phyloP scores from a whole-genome alignment of 2,888 invertebrate species.

The Lathronympha strigana region DNA sequence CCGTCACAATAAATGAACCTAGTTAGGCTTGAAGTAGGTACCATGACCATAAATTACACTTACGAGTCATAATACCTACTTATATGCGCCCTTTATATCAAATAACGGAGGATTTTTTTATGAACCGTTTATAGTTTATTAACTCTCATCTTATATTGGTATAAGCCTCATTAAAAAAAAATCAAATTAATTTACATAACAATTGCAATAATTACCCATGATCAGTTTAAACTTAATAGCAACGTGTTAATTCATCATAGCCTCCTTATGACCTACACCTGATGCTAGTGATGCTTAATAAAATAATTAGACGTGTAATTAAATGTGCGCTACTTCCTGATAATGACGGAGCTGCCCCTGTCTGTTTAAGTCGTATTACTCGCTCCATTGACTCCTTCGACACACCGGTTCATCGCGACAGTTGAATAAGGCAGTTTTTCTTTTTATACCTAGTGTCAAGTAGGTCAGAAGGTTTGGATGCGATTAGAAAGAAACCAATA shows the following conservation, averaged over 20 bases:
- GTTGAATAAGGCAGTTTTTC: constrained; percentile 43
- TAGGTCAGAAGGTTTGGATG: constrained; percentile 7
- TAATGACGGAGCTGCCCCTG: constrained; percentile 49
- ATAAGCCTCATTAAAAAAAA: no score
- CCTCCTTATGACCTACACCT: constrained; percentile 1
- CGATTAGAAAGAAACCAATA: background rate
- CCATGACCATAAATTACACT: no score
- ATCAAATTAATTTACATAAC: no score
- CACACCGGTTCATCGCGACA: constrained; percentile 66
- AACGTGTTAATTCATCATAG: constrained; percentile 1
- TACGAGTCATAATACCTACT: no score
- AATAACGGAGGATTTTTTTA: no score
- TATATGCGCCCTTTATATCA: no score
- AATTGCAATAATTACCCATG: background rate
- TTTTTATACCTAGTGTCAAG: constrained; percentile 11
- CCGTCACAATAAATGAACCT: no score
- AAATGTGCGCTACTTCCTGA: constrained; percentile 41
- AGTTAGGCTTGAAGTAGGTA: no score
- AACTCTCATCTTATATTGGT: no score
- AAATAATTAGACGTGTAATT: constrained; percentile 25
- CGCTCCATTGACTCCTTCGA: constrained; percentile 66
- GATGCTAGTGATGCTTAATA: constrained; percentile 11
- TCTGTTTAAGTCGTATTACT: constrained; percentile 60
- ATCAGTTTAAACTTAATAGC: background rate
- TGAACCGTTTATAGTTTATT: no score